A percentile compares a stretch with the other conserved stretches of the same genome.
phyloP scores from a whole-genome alignment of 2,113 vertebrate genomes.

The Bambusicola thoracicus region DNA sequence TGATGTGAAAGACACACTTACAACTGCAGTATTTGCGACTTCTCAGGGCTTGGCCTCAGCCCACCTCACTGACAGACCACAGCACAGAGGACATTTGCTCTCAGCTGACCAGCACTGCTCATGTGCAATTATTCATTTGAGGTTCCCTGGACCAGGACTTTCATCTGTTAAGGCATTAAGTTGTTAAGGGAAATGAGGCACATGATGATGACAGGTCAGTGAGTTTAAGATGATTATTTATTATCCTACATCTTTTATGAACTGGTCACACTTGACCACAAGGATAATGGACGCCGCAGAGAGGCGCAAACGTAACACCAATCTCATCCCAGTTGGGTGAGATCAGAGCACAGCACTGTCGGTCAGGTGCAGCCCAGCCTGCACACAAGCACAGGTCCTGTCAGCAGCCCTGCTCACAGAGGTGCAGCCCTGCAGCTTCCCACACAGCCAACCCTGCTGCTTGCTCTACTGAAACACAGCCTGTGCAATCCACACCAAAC shows the following conservation, averaged over 20 bases:
- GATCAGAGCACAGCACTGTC: conserved; percentile 10
- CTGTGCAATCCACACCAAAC: background rate
- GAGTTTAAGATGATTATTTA: background rate
- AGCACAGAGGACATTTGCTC: background rate
- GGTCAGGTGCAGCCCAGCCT: background rate
- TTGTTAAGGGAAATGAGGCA: background rate
- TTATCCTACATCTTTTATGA: background rate
- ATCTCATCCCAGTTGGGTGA: conserved; percentile 19
- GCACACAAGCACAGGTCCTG: too few relatives aligned
- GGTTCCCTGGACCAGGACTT: background rate
- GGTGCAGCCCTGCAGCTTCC: too few relatives aligned
- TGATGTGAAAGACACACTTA: background rate
- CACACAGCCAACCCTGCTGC: background rate
- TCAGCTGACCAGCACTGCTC: background rate
- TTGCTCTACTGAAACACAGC: background rate
- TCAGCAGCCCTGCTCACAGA: too few relatives aligned
- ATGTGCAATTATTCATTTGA: background rate
- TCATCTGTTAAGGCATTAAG: background rate
- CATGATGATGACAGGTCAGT: background rate
- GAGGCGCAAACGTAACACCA: background rate
- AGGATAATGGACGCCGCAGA: background rate
- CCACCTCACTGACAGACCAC: background rate
- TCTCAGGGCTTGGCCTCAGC: background rate
- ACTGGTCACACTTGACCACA: background rate
- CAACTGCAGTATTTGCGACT: background rate